Evolutionary conservation across 2,888 invertebrate genomes (phyloP).

Genomic region (Drosophila mimica): DNA sequence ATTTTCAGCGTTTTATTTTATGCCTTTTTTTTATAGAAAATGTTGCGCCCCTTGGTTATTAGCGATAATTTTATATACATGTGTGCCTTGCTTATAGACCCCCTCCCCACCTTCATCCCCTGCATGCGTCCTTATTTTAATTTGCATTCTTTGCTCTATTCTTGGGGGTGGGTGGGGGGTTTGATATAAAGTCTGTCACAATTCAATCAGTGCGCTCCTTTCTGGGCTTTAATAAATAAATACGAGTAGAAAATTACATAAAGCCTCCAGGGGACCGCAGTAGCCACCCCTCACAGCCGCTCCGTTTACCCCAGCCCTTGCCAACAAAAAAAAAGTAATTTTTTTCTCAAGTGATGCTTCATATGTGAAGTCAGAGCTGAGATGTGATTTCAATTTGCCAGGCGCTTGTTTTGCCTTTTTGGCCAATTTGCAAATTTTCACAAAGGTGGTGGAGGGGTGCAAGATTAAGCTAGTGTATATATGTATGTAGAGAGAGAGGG

Average conservation of each 20-base stretch:
- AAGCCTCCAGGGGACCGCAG: slow-evolving; percentile 64
- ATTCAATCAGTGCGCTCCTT: slow-evolving; percentile 64
- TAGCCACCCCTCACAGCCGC: slow-evolving; percentile 42
- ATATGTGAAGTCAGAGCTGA: slow-evolving; percentile 52
- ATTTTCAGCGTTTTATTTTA: slow-evolving; percentile 52
- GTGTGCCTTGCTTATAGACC: slow-evolving; percentile 19
- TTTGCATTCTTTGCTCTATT: slow-evolving; percentile 68
- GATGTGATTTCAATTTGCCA: slow-evolving; percentile 74
- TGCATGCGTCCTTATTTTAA: slow-evolving; percentile 57
- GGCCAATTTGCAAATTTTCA: slow-evolving; percentile 79
- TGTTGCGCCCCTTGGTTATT: slow-evolving; percentile 36
- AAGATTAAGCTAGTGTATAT: slow-evolving; percentile 50
- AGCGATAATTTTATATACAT: slow-evolving; percentile 61
- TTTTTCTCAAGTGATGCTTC: slow-evolving; percentile 53
- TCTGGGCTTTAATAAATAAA: slow-evolving; percentile 72
- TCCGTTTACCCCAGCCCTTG: neutral
- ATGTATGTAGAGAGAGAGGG: neutral
- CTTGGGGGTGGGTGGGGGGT: neutral
- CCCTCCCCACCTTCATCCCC: neutral
- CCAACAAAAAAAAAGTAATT: slow-evolving; percentile 49
- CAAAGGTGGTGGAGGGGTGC: slow-evolving; percentile 39
- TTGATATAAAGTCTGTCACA: slow-evolving; percentile 63
- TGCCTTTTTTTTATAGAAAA: slow-evolving; percentile 34
- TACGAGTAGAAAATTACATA: slow-evolving; percentile 76
- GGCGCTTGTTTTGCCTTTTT: slow-evolving; percentile 61